These are phyloP conservation scores for Theretra japonica DNA, from an alignment of 2,888 invertebrate genomes.

Conservation along the genomic window DNA sequence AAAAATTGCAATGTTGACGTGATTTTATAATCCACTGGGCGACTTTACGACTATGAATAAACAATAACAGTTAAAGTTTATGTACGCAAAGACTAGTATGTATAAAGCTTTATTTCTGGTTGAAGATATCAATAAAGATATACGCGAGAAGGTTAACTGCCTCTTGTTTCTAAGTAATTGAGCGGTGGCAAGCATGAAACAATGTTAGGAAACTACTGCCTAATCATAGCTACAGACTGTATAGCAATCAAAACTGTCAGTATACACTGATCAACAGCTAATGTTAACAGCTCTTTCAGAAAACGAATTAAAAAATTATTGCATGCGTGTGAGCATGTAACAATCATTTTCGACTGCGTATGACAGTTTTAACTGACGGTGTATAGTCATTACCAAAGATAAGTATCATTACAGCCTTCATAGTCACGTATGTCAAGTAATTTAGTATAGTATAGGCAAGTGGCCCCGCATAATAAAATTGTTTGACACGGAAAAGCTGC, in stretches of 20 bases:
- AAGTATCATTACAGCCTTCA: not conserved
- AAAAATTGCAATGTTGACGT: constrained; percentile 50
- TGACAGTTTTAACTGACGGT: not conserved
- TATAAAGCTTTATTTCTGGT: constrained; percentile 29
- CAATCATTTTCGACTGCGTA: too few species aligned
- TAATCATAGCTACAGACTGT: not conserved
- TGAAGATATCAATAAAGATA: constrained; percentile 27
- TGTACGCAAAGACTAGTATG: constrained; percentile 29
- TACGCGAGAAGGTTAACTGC: constrained; percentile 30
- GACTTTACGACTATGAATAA: constrained; percentile 47
- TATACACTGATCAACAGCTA: too few species aligned
- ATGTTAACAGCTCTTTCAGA: not conserved
- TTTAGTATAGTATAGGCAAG: constrained; percentile 27
- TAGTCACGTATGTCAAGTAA: constrained; percentile 29
- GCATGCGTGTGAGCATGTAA: too few species aligned
- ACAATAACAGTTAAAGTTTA: constrained; percentile 39
- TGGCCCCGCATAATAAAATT: constrained; percentile 54
- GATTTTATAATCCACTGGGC: constrained; percentile 48
- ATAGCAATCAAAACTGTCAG: constrained; percentile 7
- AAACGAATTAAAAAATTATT: too few species aligned
- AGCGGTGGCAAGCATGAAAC: constrained; percentile 20
- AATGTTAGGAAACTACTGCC: constrained; percentile 7
- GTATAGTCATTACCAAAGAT: constrained; percentile 22
- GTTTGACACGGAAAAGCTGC: constrained; percentile 70
- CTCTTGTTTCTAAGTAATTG: constrained; percentile 26